Evolutionary conservation across 2,888 invertebrate species (phyloP), one percentile per base, ranked within the genome.

Genomic region (Dicranocentrus wangi): DNA sequence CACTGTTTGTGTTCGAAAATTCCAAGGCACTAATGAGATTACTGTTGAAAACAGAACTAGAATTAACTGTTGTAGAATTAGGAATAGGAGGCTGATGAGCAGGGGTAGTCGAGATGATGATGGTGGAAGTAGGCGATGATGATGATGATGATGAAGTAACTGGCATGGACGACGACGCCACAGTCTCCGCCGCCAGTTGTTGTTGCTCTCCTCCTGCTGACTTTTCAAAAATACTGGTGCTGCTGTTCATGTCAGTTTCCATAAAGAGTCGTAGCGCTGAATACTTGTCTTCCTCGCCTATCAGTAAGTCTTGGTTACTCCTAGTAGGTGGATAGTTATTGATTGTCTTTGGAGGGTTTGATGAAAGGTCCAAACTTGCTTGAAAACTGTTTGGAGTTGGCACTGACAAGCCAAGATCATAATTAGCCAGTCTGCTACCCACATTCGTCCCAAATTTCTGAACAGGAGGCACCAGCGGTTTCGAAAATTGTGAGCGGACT

Each of bases 361-460:
- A 32, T 43, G 47, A 42, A 32, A 71, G 47, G 23, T 69, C 70
- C 28, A 39, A 19, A 51, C 42, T 21, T 15, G 19, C 28, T 47
- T 66, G 72, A 32, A 68, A 61, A 58, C 66, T 72, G 15, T 42
- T 51, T 19, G 65, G 65, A n/a, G 21, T 7, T 15, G 79, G 81
- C 21, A 58, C 68, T 1, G 84, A 81, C 10, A 83, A 47, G 10
- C 89, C 89, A 39, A 90, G 87, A 87, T 90, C 89, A 84, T 90
- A 90, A 87, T 90, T 90, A 1, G 90, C 90, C 23, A 90, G 86
- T 83, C 90, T 87, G 82, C 89, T 90, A 13, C 90, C 90, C 65
- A 90, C 85, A 47, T 69, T 72, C 17, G 68, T 81, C 17, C 76
- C 81, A 53, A 47, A 72, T 47, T 80, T 80, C 25, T 72, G 53